Evolutionary conservation across 2,888 invertebrate species (phyloP).

Genomic region (Diaperis boleti): DNA sequence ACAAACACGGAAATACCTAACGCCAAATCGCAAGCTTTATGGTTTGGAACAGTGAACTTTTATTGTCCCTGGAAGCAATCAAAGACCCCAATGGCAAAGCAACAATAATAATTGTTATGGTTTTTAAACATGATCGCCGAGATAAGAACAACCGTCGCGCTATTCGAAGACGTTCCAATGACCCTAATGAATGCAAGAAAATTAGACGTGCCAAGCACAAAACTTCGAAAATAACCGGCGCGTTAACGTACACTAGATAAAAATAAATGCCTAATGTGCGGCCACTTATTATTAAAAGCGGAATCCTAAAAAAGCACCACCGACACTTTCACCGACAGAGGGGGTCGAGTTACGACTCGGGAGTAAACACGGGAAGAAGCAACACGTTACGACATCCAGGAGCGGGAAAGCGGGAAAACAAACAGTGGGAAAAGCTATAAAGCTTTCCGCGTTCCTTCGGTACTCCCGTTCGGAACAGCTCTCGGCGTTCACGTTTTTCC

Average conservation of each 20-base stretch:
- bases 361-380: neutral
- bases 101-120: slow-evolving; percentile 36
- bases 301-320: slow-evolving; percentile 22
- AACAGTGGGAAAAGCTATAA: too few relatives aligned
- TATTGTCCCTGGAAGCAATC: slow-evolving; percentile 51
- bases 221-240: slow-evolving; percentile 46
- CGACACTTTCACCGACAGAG: slow-evolving; percentile 10
- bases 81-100: slow-evolving; percentile 47
- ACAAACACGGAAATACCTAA: slow-evolving; percentile 48
- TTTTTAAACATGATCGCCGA: slow-evolving; percentile 38
- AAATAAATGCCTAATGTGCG: slow-evolving; percentile 38
- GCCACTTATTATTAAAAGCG: slow-evolving; percentile 24
- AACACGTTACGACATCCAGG: neutral
- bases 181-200: slow-evolving; percentile 51
- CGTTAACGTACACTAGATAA: slow-evolving; percentile 39
- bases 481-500: too few relatives aligned
- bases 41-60: slow-evolving; percentile 52
- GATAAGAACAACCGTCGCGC: slow-evolving; percentile 29
- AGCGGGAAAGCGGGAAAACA: neutral
- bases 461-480: too few relatives aligned
- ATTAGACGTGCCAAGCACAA: slow-evolving; percentile 48
- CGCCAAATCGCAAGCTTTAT: slow-evolving; percentile 43
- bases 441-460: too few relatives aligned
- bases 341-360: slow-evolving; percentile 9
- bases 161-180: slow-evolving; percentile 43